phyloP scores from a whole-genome alignment of 1,140 invertebrate species.

The Euborellia annulipes region DNA sequence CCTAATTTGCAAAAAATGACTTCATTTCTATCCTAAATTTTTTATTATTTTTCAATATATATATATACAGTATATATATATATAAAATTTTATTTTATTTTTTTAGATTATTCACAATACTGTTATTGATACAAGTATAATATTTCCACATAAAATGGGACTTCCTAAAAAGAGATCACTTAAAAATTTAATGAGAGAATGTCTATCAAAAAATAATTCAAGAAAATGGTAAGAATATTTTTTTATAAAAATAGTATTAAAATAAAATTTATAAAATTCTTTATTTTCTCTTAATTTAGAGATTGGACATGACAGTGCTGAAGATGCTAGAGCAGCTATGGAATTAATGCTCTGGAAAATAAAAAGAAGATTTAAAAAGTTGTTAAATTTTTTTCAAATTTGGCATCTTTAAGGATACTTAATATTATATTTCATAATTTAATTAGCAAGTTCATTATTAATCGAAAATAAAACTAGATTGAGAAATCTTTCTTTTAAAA shows the following conservation, averaged over 20 bases:
- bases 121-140: constrained; percentile 87
- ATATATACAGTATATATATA: too few relatives aligned
- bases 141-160: constrained; percentile 90
- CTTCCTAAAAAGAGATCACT: constrained; percentile 81
- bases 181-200: constrained; percentile 70
- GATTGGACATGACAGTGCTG: constrained; percentile 86
- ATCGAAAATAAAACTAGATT: too few relatives aligned
- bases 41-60: too few relatives aligned
- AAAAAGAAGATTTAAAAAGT: constrained; percentile 54
- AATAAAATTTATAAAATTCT: background rate
- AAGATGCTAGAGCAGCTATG: constrained; percentile 88
- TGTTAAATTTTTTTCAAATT: too few relatives aligned
- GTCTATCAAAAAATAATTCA: constrained; percentile 90
- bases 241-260: constrained; percentile 4
- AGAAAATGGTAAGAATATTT: constrained; percentile 48
- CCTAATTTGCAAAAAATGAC: too few relatives aligned
- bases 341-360: constrained; percentile 67
- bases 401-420: too few relatives aligned
- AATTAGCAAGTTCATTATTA: too few relatives aligned
- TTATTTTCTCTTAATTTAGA: constrained; percentile 37
- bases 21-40: too few relatives aligned
- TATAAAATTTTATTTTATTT: constrained; percentile 5
- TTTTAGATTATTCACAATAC: constrained; percentile 63
- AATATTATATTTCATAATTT: too few relatives aligned
- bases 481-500: too few relatives aligned